Evolutionary conservation across 2,113 vertebrate species (phyloP).

Genomic region (Bos javanicus): DNA sequence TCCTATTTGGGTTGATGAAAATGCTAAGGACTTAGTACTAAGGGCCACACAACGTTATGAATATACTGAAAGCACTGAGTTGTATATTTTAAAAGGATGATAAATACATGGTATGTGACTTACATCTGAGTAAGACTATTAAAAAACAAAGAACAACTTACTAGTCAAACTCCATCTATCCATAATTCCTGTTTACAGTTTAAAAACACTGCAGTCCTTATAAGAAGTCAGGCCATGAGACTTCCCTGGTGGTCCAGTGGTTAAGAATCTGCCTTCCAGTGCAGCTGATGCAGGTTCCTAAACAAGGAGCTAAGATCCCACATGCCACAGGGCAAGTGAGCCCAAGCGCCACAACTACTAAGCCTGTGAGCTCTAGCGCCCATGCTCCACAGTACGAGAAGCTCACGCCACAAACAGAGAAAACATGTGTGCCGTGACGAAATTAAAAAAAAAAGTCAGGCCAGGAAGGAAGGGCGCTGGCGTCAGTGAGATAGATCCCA

Average conservation of each 20-base stretch:
- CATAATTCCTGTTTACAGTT: neutral
- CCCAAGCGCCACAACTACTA: neutral
- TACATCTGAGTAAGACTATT: neutral
- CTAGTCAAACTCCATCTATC: neutral
- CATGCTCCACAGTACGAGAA: neutral
- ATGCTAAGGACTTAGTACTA: neutral
- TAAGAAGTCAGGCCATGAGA: neutral
- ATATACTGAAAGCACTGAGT: neutral
- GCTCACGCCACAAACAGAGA: neutral
- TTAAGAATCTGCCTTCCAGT: neutral
- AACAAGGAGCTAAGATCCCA: neutral
- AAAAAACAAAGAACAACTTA: neutral
- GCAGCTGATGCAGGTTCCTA: neutral
- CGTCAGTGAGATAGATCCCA: neutral
- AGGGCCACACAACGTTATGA: neutral
- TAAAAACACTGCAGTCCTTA: neutral
- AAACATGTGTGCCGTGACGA: accelerated
- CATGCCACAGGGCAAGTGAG: neutral
- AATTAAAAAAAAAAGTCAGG: neutral
- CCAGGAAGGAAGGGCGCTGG: neutral
- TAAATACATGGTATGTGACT: neutral
- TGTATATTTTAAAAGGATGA: neutral
- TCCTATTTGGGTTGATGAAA: neutral
- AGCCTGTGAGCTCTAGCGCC: neutral
- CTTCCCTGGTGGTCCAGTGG: neutral